Base-by-base conservation (phyloP, 64 coral and sea anemone species). In the Montipora sp. region DNA sequence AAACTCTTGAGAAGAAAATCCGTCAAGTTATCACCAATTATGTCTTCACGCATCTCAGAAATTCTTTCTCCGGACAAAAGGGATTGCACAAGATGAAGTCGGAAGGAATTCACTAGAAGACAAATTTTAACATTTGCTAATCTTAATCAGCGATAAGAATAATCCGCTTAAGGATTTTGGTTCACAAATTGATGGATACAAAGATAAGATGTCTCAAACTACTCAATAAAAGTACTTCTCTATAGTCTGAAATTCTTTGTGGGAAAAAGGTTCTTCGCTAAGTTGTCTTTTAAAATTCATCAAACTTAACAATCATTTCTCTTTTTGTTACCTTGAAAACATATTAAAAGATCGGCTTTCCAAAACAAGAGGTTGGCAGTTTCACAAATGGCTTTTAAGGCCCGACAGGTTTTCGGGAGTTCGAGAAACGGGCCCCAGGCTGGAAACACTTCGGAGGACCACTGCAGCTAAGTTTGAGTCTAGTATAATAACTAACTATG, bases 231-330 rank as follows among this genome's bases (percentile, higher is more conserved):
- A 78, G 15, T 36, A 19, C 24, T 75, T 45, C 5, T 12, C 18
- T 78, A 46, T 78, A 49, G 75, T 78, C 75, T 78, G 47, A 78
- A 50, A 78, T 78, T 78, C 75, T 49, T 78, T 78, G 4, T 49
- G 19, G 5, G 15, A 78, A 78, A 78, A 36, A 49, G 5, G 44
- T 78, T 78, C 15, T 47, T 18, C 75, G 46, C 3, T 45, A 3
- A 6, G 8, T 45, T 76, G 11, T 71, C 21, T 23, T 71, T 11
- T 7, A 71, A 71, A 71, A 63, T 63, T 11, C 60, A 11, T 15
- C 11, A 36, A 36, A 36, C 36, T 36, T 36, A 36, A 36, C 36
- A 36, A 36, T 36, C 36, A 36, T 36, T 36, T 36, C 2, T 36
- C 36, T 36, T 36, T 36, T 36, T 36, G 36, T 36, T 10, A 55